Base-by-base conservation (phyloP, 2,888 invertebrate genomes). In the Pedicia rivosa region DNA sequence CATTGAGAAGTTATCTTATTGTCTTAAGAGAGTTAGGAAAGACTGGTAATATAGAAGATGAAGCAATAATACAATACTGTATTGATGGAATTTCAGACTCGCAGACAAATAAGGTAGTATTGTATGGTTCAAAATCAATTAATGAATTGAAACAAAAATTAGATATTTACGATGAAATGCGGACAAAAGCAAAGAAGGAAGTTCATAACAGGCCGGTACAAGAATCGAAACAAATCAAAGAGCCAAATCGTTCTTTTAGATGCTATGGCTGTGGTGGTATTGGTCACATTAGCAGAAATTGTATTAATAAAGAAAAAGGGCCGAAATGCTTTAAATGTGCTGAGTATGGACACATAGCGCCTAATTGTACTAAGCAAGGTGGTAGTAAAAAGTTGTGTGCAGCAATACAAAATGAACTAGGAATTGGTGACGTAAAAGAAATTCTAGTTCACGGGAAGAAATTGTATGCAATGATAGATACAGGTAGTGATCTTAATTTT, bases 311-410 rank as follows among this genome's bases (percentile, higher is more conserved):
- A 25, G 16, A 17, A n/a, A 49, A 47, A 35, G 52, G 46, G 12
- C 42, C 48, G 4, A 54, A 54, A 43, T 54, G 53, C 37, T 55
- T 53, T 29, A 46, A 31, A 36, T 54, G 52, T 32, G 44, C 48
- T 13, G 38, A 43, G 2, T 50, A 42, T 35, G 50, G 51, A 2
- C 51, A 53, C 35, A 48, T 44, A 25, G 26, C 40, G 39, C 27
- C 15, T 19, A 27, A 22, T 3, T 14, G 7, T n/a, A 6, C 4
- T 10, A 15, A 33, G 10, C n/a, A n/a, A n/a, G n/a, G n/a, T n/a
- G n/a, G n/a, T n/a, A n/a, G n/a, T n/a, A n/a, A n/a, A n/a, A n/a
- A n/a, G n/a, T n/a, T 12, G 8, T 36, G 20, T 20, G 20, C 20
- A 6, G 20, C 20, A 5, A 20, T 20, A 6, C 5, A 5, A 6